A percentile compares a stretch with the other conserved stretches of the same genome.
phyloP scores from a whole-genome alignment of 2,888 invertebrate species.

The Lasioglossum villosulum region DNA sequence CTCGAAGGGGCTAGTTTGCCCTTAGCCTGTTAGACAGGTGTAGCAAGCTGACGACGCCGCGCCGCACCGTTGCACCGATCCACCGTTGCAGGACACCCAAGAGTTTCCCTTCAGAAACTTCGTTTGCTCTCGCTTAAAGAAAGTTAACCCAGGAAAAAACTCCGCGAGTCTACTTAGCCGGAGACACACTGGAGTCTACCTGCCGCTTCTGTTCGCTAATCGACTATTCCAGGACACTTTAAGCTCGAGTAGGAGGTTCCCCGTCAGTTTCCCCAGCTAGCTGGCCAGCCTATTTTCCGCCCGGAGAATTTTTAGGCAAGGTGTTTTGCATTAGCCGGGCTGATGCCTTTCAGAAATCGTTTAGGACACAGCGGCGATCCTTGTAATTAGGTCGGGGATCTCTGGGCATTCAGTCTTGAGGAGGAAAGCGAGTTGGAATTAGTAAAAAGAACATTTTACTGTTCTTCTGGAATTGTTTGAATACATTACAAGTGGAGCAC shows the following conservation, averaged over 20 bases:
- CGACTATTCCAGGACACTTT: conserved; percentile 27
- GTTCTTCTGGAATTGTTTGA: neutral
- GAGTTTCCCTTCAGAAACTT: conserved; percentile 56
- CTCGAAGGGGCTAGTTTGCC: conserved; percentile 14
- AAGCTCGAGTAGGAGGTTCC: neutral
- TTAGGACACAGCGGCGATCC: neutral
- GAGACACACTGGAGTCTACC: conserved; percentile 6
- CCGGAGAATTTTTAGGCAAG: neutral
- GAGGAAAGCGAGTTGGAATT: neutral
- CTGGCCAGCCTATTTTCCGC: neutral
- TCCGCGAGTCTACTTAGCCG: conserved; percentile 24
- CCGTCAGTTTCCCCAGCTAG: neutral
- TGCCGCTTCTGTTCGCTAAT: conserved; percentile 29
- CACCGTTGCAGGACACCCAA: neutral
- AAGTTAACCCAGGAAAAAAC: conserved; percentile 43
- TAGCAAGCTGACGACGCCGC: conserved; percentile 48
- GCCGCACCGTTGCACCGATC: neutral
- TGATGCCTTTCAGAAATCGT: neutral
- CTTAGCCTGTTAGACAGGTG: conserved; percentile 15
- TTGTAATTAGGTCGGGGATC: neutral
- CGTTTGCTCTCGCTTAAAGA: conserved; percentile 54
- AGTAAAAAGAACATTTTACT: neutral
- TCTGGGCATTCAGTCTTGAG: neutral
- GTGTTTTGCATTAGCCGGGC: neutral
- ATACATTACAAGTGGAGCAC: neutral